Conservation (phyloP, 2,888 invertebrate genomes). For the Perdita meconis region DNA sequence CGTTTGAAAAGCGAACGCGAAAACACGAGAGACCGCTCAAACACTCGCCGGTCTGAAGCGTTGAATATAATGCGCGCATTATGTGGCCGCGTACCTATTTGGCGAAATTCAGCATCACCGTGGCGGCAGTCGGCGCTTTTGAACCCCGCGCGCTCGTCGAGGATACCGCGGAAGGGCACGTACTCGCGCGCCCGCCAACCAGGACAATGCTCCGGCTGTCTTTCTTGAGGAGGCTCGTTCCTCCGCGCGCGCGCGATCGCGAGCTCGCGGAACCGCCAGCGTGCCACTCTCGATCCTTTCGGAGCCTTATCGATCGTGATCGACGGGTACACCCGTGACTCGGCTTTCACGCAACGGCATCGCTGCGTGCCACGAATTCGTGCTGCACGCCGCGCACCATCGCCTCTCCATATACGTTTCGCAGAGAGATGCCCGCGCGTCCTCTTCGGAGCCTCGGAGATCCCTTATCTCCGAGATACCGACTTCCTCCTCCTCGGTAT, state of each 20-base stretch:
- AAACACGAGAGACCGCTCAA: slow-evolving; percentile 50
- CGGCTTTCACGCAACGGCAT: slow-evolving; percentile 58
- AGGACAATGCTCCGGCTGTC: slow-evolving; percentile 64
- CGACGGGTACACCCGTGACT: slow-evolving; percentile 60
- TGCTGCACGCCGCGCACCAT: slow-evolving; percentile 15
- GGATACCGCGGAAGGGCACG: slow-evolving; percentile 53
- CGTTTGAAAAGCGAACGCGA: slow-evolving; percentile 39
- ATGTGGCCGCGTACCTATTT: slow-evolving; percentile 62
- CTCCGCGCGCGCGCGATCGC: too few species aligned
- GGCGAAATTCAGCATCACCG: slow-evolving; percentile 68
- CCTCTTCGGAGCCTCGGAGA: slow-evolving; percentile 33
- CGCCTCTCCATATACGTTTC: slow-evolving; percentile 18
- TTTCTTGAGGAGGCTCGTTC: slow-evolving; percentile 1
- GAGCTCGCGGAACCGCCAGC: too few species aligned
- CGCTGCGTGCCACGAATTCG: slow-evolving; percentile 59
- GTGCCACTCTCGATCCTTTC: slow-evolving; percentile 45
- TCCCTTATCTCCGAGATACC: slow-evolving; percentile 52
- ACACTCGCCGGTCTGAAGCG: slow-evolving; percentile 48
- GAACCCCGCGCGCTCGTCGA: slow-evolving; percentile 39
- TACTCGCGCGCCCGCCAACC: slow-evolving; percentile 34
- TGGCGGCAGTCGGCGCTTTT: slow-evolving; percentile 66
- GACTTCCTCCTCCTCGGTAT: slow-evolving; percentile 25
- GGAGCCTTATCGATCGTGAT: slow-evolving; percentile 66
- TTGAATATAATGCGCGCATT: slow-evolving; percentile 67
- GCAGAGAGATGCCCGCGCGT: not conserved